Base-by-base conservation (phyloP, 2,797 vertebrate genomes). In the Sebastes matsubarae region DNA sequence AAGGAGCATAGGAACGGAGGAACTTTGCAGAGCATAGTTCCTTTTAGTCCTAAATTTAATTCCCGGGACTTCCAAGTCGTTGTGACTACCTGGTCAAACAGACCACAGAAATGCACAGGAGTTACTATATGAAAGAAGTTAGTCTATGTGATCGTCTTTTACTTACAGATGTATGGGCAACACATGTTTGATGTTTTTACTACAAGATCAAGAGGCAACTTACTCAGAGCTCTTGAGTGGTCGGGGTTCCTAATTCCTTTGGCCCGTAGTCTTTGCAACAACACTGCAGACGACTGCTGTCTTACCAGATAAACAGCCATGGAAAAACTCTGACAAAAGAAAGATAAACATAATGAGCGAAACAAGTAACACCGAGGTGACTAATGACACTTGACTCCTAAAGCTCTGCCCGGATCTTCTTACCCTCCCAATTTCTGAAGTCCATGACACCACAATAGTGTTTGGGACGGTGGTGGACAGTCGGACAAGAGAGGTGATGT, bases 221-320 rank as follows among this genome's bases (percentile, higher is more conserved):
- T 97, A 99, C 98, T 99, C 81, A 99, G 96, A 27, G 98, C 99
- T 96, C 98, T 96, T 71, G 99, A 99, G 95, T 99, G 99, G 93
- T 99, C 98, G 4, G 98, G 98, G 92, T 99, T 99, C 92, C 99
- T 96, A 83, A 99, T 99, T 77, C 99, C 99, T 97, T 99, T 99
- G 64, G 97, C 96, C 88, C 98, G 96, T 94, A 99, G 96, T 93
- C 98, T 97, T 96, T 99, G 98, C 91, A 99, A 94, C 91, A 99
- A 94, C 86, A 99, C 97, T 16, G 98, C 96, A 66, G 98, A 99
- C 5, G 98, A 98, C 93, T 99, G 97, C 93, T 99, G 98, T 93
- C 97, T 97, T 69, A 99, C 98, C 85, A 99, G 96, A 95, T 99
- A 99, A 68, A 99, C 98, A 58, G 98, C 98, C 98, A 99, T 97